Base-by-base conservation (phyloP, 2,113 vertebrate species). In the Chinchilla lanigera region DNA sequence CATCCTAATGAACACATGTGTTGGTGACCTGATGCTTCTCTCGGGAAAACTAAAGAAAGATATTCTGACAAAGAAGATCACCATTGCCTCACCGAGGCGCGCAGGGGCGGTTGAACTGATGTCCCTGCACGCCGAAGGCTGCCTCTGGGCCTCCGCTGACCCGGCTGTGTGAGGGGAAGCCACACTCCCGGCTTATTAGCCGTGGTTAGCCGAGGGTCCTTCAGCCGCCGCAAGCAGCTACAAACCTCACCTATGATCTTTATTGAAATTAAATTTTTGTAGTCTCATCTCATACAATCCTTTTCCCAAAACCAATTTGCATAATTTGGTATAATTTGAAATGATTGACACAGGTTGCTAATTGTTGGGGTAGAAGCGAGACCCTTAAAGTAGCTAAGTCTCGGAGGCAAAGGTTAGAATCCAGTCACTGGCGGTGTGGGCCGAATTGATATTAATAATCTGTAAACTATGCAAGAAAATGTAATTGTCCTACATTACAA, bases 401-500 rank as follows among this genome's bases (percentile, higher is more conserved):
- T 98, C 56, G 0, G 78, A 98, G 98, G 97, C 98, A 98, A 98
- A 98, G 97, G 97, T 98, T 98, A 97, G 97, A 96, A 97, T 98
- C 97, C 95, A 98, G 96, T 95, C 98, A 97, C 98, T 98, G 97
- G 94, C 97, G 98, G 96, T 98, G 98, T 98, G 98, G 98, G 96
- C 94, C 97, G 90, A 98, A 99, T 97, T 98, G 97, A 98, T 98
- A 98, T 98, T 98, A 99, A 99, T 98, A 99, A 99, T 97, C 97
- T 98, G 97, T 98, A 99, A 98, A 99, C 98, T 98, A 97, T 98
- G 97, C 96, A 98, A 97, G 98, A 98, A 98, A 98, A 98, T 99
- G 98, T 99, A 99, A 99, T 99, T 99, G 98, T 98, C 98, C 98
- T 98, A 97, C 85, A 99, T 99, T 99, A 99, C 98, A 98, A 98